Evolutionary conservation across 2,797 vertebrate species (phyloP), one percentile per base, ranked within the genome.

Genomic region (Apodemus agrarius): DNA sequence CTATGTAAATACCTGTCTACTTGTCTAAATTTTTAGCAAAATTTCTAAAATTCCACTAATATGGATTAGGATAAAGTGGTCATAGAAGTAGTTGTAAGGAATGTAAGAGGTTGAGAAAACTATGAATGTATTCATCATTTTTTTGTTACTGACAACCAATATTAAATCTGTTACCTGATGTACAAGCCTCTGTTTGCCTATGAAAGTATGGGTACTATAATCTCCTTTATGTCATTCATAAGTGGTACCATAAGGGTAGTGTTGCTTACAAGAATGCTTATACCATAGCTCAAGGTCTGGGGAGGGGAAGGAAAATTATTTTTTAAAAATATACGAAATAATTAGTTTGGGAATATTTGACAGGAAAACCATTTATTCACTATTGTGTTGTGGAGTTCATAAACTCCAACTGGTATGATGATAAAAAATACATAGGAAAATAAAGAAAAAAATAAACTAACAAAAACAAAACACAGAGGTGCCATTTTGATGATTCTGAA

Each of bases 301-400:
- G n/a, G n/a, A n/a, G n/a, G n/a, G n/a, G n/a, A n/a, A n/a, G n/a
- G n/a, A n/a, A n/a, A 4, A 52, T 24, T 6, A 29, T 34, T 34
- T 61, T 4, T 3, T 31, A 46, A 4, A 14, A 52, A 40, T 61
- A 14, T 37, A n/a, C n/a, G 1, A 1, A 4, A 1, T 26, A 34
- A 29, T 17, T 26, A 1, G 37, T 9, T 49, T 5, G 24, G 16
- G 5, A 3, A 59, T 61, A 24, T n/a, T 76, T 14, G 19, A 17
- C 1, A 43, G 10, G 65, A 0, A 85, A 87, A 24, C 8, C 3
- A 74, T 93, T 81, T 24, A n/a, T 31, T 85, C 21, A 49, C 46
- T 37, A 7, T 80, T 72, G 3, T 59, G 13, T 49, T 46, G 2
- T 52, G 12, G 46, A 89, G 11, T n/a, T 22, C 14, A 46, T 43